Percentiles rank a stretch among this genome's conserved stretches.
phyloP scores from a whole-genome alignment of 2,113 vertebrate genomes.

The Tursiops truncatus region DNA sequence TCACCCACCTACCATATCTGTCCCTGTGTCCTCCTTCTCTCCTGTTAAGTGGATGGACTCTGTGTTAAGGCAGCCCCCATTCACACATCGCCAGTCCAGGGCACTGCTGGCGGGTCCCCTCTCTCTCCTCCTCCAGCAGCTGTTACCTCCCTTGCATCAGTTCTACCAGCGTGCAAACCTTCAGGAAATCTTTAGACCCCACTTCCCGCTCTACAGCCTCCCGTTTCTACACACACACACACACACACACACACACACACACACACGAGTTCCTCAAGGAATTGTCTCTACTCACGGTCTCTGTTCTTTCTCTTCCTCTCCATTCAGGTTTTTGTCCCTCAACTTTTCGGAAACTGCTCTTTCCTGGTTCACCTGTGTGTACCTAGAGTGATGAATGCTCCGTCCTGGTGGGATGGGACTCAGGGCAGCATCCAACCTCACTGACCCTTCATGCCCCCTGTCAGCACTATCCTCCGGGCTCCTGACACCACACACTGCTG shows the following conservation, averaged over 20 bases:
- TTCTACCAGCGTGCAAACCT: fast-evolving
- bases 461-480: fast-evolving
- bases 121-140: neutral
- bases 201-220: neutral
- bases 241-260: fast-evolving
- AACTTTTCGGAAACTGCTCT: neutral
- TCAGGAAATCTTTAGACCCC: neutral
- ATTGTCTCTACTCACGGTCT: neutral
- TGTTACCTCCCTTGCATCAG: neutral
- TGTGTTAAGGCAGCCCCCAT: neutral
- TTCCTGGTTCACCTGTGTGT: neutral
- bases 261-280: neutral
- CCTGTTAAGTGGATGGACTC: fast-evolving
- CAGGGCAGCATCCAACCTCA: neutral
- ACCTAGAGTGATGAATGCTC: fast-evolving
- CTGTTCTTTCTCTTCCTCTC: neutral
- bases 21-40: neutral
- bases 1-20: fast-evolving
- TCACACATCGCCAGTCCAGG: fast-evolving
- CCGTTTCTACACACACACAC: neutral
- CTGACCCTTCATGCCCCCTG: neutral
- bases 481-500: fast-evolving
- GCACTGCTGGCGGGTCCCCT: fast-evolving
- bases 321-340: neutral
- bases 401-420: neutral